Evolutionary conservation across 2,888 invertebrate genomes (phyloP).

Genomic region (Vanessa cardui): DNA sequence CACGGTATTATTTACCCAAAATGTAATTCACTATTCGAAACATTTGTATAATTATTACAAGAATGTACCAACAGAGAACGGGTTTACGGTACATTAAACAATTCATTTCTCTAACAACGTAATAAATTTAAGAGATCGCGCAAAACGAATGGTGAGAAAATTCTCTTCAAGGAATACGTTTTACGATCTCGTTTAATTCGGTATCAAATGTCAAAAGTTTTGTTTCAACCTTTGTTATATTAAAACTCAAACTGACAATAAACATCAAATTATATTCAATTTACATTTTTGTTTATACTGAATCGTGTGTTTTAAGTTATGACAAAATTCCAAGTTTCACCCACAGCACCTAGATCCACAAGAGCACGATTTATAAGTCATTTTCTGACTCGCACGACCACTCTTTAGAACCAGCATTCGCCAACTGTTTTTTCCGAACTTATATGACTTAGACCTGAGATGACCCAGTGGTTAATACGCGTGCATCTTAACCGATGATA

Average conservation of each 20-base stretch:
- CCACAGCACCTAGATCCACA: no score
- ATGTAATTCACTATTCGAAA: neutral
- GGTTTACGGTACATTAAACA: slow-evolving; percentile 9
- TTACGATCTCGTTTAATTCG: slow-evolving; percentile 15
- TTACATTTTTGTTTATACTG: neutral
- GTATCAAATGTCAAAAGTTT: slow-evolving; percentile 15
- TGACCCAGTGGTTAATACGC: no score
- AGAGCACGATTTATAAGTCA: no score
- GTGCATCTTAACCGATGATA: no score
- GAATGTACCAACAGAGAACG: slow-evolving; percentile 5
- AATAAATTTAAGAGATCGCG: slow-evolving; percentile 13
- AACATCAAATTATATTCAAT: neutral
- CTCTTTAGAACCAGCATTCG: no score
- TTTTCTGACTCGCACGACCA: no score
- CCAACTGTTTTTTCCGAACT: no score
- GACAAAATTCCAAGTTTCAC: no score
- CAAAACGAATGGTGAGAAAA: slow-evolving; percentile 16
- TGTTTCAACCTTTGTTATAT: slow-evolving; percentile 2
- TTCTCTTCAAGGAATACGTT: slow-evolving; percentile 8
- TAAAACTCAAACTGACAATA: neutral
- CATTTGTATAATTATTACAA: neutral
- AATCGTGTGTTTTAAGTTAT: no score
- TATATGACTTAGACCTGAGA: no score
- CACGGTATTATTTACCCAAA: no score
- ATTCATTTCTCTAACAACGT: slow-evolving; percentile 14